Evolutionary conservation across 2,797 vertebrate genomes (phyloP), one percentile per base, ranked within the genome.

Genomic region (Mallotus villosus): DNA sequence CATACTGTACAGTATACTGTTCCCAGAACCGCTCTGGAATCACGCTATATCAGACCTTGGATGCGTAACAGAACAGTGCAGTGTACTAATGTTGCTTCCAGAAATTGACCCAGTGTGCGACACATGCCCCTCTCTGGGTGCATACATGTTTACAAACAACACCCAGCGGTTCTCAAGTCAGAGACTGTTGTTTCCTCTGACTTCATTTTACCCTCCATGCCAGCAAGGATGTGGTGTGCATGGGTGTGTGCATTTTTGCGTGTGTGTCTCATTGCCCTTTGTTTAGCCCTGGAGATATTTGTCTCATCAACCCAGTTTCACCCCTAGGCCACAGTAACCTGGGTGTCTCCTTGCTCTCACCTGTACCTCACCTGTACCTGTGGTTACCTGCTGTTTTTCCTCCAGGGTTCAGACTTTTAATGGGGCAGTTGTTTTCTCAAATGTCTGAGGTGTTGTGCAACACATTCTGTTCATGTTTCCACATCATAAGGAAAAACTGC

Each of bases 341-440:
- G 34, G 41, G 63, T 12, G 41, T 49, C 22, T 5, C n/a, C 12
- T 5, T 63, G 27, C 17, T n/a, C 75, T 85, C 83, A 82, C 79
- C 76, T 84, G 76, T 80, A 77, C n/a, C 75, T 85, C 83, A 82
- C 79, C 76, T 84, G 76, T 80, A 77, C n/a, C n/a, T n/a, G n/a
- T 21, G 59, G 72, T 78, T 57, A 70, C 73, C 67, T 9, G 74
- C 34, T 49, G 63, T 22, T 7, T 41, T n/a, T 60, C 22, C 22
- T 14, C 11, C 58, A 24, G 58, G 58, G 21, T 64, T 79, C 78
- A 68, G 81, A 67, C 74, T 19, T 71, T 68, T 89, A 88, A 86
- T 88, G 84, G 80, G 72, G 77, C 80, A 73, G 80, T 85, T 88
- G 84, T 87, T 89, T 83, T 87, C 82, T 80, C 79, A 86, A 84